phyloP scores from a whole-genome alignment of 2,797 vertebrate genomes.

The Arctocebus calabarensis region DNA sequence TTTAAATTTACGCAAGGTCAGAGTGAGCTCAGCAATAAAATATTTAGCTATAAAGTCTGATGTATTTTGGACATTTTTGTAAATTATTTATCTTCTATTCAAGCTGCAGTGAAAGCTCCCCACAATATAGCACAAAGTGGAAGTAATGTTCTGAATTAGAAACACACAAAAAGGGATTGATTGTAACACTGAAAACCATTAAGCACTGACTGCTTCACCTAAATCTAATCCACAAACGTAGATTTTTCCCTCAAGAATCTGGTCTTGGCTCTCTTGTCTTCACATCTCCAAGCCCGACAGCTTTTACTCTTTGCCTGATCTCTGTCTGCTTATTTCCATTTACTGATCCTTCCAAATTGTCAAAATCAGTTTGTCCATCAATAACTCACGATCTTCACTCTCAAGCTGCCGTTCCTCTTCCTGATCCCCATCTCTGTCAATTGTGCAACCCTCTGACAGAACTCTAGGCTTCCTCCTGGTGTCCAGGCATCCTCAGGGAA shows the following conservation, averaged over 20 bases:
- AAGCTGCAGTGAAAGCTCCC: background rate
- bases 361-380: background rate
- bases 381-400: background rate
- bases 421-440: background rate
- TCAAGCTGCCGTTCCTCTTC: background rate
- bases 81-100: constrained; percentile 71
- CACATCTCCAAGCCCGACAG: background rate
- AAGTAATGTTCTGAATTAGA: constrained; percentile 4
- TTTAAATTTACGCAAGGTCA: constrained; percentile 58
- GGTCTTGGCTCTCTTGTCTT: background rate
- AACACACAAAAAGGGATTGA: background rate
- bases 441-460: background rate
- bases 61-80: constrained; percentile 49
- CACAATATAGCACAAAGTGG: background rate
- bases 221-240: background rate
- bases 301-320: background rate
- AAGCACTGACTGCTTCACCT: background rate
- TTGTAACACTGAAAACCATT: background rate
- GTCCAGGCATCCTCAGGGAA: background rate
- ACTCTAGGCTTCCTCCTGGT: background rate
- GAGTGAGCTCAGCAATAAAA: constrained; percentile 53
- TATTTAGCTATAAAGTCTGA: constrained; percentile 39
- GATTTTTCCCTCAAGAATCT: background rate
- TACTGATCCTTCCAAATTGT: background rate
- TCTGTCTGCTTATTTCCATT: background rate